These are phyloP conservation scores for Rhingia rostrata DNA, from an alignment of 2,888 invertebrate species.

Conservation along the genomic window DNA sequence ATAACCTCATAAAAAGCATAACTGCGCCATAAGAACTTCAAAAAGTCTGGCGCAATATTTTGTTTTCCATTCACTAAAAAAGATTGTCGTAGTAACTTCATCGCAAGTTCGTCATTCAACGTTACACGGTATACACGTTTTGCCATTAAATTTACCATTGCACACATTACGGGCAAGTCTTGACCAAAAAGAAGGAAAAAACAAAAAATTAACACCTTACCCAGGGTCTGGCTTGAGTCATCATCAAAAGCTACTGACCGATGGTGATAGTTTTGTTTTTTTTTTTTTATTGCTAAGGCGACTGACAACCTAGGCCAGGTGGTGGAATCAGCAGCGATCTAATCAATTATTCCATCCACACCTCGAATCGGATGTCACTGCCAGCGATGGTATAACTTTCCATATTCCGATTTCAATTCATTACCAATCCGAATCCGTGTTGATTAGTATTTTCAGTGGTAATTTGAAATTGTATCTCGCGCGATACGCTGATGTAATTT, in stretches of 20 bases:
- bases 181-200: neutral
- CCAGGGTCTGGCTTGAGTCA: conserved; percentile 23
- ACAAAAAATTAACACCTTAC: neutral
- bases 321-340: conserved; percentile 1
- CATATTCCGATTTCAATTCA: conserved; percentile 63
- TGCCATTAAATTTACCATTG: conserved; percentile 6
- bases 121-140: conserved; percentile 29
- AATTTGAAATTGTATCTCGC: conserved; percentile 42
- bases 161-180: conserved; percentile 1
- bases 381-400: conserved; percentile 46
- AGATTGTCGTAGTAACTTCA: neutral
- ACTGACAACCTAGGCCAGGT: neutral
- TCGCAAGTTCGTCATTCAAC: conserved; percentile 21
- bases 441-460: conserved; percentile 49
- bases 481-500: conserved; percentile 21
- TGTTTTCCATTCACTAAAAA: conserved; percentile 16
- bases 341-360: conserved; percentile 55
- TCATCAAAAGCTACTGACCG: neutral
- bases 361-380: conserved; percentile 61
- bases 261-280: neutral
- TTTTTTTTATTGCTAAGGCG: neutral
- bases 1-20: conserved; percentile 36
- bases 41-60: neutral
- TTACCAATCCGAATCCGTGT: conserved; percentile 49
- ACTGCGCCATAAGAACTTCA: conserved; percentile 26